Conservation (phyloP, 2,888 invertebrate genomes). For the Acleris cristana region DNA sequence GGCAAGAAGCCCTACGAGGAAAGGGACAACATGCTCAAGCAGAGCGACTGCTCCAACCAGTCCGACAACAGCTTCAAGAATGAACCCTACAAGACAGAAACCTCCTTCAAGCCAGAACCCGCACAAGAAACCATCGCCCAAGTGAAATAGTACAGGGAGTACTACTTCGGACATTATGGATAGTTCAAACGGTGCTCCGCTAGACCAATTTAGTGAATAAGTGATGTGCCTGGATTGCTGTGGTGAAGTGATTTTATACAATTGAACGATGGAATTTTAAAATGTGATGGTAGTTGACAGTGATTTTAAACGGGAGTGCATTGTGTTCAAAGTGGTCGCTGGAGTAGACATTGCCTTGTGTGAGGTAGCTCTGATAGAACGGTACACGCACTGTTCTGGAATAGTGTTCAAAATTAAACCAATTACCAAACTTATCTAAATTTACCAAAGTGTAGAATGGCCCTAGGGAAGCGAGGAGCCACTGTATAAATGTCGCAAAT, state of each 20-base stretch:
- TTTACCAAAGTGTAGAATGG: constrained; percentile 30
- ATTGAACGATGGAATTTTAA: constrained; percentile 35
- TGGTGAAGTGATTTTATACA: constrained; percentile 22
- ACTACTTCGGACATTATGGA: constrained; percentile 53
- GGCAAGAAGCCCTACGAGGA: constrained; percentile 44
- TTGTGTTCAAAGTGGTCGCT: constrained; percentile 9
- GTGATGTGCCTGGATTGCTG: constrained; percentile 4
- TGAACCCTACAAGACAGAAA: constrained; percentile 61
- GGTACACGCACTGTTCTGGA: not conserved
- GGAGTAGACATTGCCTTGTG: not conserved
- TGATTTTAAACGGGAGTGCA: not conserved
- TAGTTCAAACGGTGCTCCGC: constrained; percentile 40
- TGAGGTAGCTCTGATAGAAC: not conserved
- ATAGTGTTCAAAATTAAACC: constrained; percentile 25
- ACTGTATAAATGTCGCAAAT: constrained; percentile 31
- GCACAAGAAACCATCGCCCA: constrained; percentile 64
- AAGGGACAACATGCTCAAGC: constrained; percentile 52
- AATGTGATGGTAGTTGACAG: constrained; percentile 4
- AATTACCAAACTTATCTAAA: constrained; percentile 30
- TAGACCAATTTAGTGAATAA: constrained; percentile 46
- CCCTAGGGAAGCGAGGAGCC: constrained; percentile 9
- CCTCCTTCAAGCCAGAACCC: constrained; percentile 61
- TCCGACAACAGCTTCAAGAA: constrained; percentile 58
- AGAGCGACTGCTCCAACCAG: constrained; percentile 52
- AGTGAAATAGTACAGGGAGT: constrained; percentile 72